A percentile compares a stretch with the other conserved stretches of the same genome.
Conservation (phyloP, 2,797 vertebrate species). For the Sebastes cheni region DNA sequence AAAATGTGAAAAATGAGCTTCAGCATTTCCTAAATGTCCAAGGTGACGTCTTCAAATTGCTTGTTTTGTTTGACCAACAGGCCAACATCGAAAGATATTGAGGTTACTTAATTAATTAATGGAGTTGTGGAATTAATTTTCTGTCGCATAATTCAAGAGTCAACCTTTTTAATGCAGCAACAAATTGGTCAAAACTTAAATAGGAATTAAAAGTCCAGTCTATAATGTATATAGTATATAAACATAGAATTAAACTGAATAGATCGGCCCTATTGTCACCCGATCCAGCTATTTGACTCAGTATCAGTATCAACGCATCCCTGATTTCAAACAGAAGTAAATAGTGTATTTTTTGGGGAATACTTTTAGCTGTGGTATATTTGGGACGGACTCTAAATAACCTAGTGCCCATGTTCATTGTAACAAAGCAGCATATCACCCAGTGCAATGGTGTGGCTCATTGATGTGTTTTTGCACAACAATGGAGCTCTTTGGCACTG, state of each 20-base stretch:
- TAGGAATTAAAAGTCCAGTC: too few relatives aligned
- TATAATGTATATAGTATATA: too few relatives aligned
- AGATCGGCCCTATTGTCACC: too few relatives aligned
- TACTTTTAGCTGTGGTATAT: neutral
- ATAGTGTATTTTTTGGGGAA: neutral
- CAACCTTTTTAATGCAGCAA: too few relatives aligned
- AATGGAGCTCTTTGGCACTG: neutral
- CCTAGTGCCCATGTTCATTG: neutral
- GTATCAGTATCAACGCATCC: too few relatives aligned
- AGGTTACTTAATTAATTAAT: neutral
- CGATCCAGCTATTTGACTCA: too few relatives aligned
- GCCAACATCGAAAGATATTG: neutral
- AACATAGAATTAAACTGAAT: too few relatives aligned
- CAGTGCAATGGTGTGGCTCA: too few relatives aligned
- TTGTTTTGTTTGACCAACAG: neutral
- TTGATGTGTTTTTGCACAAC: neutral
- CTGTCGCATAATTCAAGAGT: too few relatives aligned
- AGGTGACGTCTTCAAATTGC: too few relatives aligned
- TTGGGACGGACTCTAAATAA: neutral
- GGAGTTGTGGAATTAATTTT: neutral
- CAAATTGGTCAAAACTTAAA: too few relatives aligned
- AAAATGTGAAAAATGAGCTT: neutral
- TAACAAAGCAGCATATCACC: neutral
- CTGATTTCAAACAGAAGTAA: neutral
- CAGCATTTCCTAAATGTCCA: neutral